Conservation (phyloP, 1,140 invertebrate species). For the Atta cephalotes region DNA sequence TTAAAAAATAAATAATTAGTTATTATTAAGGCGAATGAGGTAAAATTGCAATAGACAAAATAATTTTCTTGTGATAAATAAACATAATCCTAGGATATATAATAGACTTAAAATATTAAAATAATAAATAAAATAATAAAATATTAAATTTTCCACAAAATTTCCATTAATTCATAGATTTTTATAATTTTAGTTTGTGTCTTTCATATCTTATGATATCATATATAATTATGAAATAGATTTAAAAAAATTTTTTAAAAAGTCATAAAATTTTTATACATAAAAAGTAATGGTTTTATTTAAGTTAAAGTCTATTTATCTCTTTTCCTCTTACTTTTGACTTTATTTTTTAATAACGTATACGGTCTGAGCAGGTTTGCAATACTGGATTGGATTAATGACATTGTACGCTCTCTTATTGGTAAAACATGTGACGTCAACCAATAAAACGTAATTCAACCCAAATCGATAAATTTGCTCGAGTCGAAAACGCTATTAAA, state of each 20-base stretch:
- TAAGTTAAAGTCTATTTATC: not conserved
- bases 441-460: too few species aligned
- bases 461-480: too few species aligned
- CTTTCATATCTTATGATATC: too few species aligned
- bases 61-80: not conserved
- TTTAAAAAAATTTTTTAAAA: too few species aligned
- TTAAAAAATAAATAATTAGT: not conserved
- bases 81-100: not conserved
- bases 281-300: not conserved
- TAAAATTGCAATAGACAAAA: not conserved
- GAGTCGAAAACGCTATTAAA: too few species aligned
- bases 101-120: not conserved
- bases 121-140: not conserved
- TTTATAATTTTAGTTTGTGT: not conserved
- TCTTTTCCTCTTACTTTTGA: not conserved
- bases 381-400: too few species aligned
- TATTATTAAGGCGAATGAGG: not conserved
- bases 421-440: too few species aligned
- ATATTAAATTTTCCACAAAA: not conserved
- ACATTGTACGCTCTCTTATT: too few species aligned
- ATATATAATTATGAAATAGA: not conserved
- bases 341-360: not conserved
- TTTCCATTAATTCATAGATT: not conserved
- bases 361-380: not conserved
- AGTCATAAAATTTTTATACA: too few species aligned